Base-by-base conservation (phyloP, 1,140 invertebrate genomes). In the Pseudomyrmex sp. region DNA sequence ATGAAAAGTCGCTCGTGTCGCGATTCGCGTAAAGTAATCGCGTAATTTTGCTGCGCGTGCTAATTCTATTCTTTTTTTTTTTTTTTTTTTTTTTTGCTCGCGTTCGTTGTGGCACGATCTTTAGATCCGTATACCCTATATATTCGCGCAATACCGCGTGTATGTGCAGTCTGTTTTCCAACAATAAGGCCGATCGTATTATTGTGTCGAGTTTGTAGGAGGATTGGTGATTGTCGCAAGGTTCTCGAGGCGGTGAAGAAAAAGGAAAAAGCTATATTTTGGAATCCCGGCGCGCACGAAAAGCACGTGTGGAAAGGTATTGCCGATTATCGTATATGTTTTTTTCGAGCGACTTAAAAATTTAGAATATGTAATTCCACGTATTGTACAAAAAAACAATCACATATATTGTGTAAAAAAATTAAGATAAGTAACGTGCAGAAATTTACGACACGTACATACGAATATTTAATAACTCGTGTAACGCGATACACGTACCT, bases 111-210 rank as follows among this genome's bases (percentile, higher is more conserved):
- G 76, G 59, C 46, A 61, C 12, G n/a, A 72, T 35, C 66, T 72
- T 80, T 72, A 80, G 66, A 80, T 72, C 54, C 18, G 13, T 70
- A 50, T 70, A 59, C 52, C 66, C 13, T 72, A 79, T 79, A 80
- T 80, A 80, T 80, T 80, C 54, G 54, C 66, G 58, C 76, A 18
- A 35, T 68, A 70, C 35, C 15, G 54, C 44, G 54, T 50, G n/a
- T 35, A 35, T 61, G n/a, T 59, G 66, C 76, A 80, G 76, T 72
- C 76, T 72, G 66, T 61, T 80, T 63, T 80, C 26, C 68, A 72
- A 65, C 61, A 80, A 80, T 80, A 59, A 80, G 72, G 56, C 46
- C 3, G 54, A 50, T 72, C 66, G 20, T 2, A 44, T 65, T 65
- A 20, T 65, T 46, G 1, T 35, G 5, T 50, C 54, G 18, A 70